Conservation (phyloP, 2,797 vertebrate genomes). For the Enteromius trimaculatus region DNA sequence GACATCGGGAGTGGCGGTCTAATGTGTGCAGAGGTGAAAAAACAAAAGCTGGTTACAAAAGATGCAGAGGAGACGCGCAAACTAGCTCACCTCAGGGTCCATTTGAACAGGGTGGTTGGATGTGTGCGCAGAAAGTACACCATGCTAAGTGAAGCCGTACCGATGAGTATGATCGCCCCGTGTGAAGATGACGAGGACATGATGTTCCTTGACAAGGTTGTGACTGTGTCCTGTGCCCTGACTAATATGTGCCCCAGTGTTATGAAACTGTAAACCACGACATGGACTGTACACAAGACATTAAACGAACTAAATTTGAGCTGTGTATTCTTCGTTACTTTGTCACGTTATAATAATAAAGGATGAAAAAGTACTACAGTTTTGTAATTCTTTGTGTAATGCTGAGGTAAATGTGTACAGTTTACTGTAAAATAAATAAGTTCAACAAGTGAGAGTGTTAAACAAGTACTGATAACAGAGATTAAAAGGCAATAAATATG, state of each 20-base stretch:
- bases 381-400: not conserved
- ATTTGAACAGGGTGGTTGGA: slow-evolving; percentile 19
- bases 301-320: not conserved
- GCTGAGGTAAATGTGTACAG: not conserved
- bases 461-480: not conserved
- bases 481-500: not conserved
- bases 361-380: not conserved
- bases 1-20: not conserved
- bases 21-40: not conserved
- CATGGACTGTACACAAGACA: not conserved
- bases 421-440: not conserved
- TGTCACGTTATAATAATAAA: not conserved
- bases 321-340: not conserved
- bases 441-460: not conserved
- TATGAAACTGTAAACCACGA: slow-evolving; percentile 14
- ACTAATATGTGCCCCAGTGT: slow-evolving; percentile 44
- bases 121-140: not conserved
- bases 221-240: slow-evolving; percentile 36
- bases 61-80: slow-evolving; percentile 13
- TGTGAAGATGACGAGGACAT: slow-evolving; percentile 22
- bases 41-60: slow-evolving; percentile 6
- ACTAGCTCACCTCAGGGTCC: not conserved
- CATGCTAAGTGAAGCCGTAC: not conserved
- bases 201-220: slow-evolving; percentile 34
- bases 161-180: not conserved